Conservation (phyloP, 30 jellyfish, hydroid and myxozoan genomes). For the Morbakka virulenta region DNA sequence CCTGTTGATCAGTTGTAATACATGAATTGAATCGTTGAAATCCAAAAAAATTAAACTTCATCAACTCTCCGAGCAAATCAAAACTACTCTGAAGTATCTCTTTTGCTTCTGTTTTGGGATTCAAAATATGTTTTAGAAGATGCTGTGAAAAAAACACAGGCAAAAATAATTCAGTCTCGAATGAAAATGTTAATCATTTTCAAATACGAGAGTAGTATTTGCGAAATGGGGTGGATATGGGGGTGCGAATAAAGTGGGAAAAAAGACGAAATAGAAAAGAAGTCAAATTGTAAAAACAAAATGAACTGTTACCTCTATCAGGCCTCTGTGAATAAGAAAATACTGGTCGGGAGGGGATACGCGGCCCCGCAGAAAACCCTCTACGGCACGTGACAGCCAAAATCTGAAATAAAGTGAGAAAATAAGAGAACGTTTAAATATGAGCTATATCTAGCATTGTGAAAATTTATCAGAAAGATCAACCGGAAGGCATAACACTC, state of each 20-base stretch:
- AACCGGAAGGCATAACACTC: too few species aligned
- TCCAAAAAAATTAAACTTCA: slow-evolving; percentile 88
- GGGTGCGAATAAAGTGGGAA: too few species aligned
- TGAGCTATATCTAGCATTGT: too few species aligned
- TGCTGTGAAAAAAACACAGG: slow-evolving; percentile 67
- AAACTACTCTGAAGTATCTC: slow-evolving; percentile 98
- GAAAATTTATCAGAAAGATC: too few species aligned
- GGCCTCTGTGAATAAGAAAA: slow-evolving; percentile 75
- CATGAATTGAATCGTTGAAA: slow-evolving; percentile 64
- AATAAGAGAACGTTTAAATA: too few species aligned
- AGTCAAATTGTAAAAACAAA: too few species aligned
- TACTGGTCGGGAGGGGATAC: slow-evolving; percentile 93
- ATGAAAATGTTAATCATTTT: too few species aligned
- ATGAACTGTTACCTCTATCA: slow-evolving; percentile 74
- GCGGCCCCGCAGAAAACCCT: slow-evolving; percentile 96
- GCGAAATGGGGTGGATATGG: too few species aligned
- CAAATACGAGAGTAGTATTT: too few species aligned
- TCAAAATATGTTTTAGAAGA: slow-evolving; percentile 65
- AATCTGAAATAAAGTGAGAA: slow-evolving; percentile 46
- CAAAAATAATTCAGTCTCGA: too few species aligned
- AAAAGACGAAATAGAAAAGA: too few species aligned
- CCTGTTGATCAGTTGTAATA: slow-evolving; percentile 74
- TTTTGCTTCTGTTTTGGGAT: slow-evolving; percentile 76
- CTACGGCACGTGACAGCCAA: slow-evolving; percentile 97
- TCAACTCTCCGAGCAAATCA: slow-evolving; percentile 96